Conservation (phyloP, 2,113 vertebrate genomes). For the Elephas maximus region DNA sequence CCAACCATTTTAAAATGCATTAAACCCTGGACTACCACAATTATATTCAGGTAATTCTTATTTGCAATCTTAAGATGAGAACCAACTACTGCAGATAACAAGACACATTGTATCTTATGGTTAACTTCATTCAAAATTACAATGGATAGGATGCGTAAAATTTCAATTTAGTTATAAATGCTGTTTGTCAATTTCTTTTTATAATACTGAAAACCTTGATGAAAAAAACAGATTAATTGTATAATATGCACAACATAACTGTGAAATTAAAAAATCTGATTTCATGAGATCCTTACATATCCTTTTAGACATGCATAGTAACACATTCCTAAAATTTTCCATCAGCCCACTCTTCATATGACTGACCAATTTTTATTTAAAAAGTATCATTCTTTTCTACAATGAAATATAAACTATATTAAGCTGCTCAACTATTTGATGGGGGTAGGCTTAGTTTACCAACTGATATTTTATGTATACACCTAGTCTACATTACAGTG, state of each 20-base stretch:
- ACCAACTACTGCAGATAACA: background rate
- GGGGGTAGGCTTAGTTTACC: background rate
- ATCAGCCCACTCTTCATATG: background rate
- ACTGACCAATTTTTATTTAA: background rate
- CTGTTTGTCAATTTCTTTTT: background rate
- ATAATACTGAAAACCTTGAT: slow-evolving; percentile 23
- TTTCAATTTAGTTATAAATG: slow-evolving; percentile 42
- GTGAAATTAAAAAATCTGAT: slow-evolving; percentile 21
- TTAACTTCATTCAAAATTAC: slow-evolving; percentile 16
- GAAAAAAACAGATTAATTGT: background rate
- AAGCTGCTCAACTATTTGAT: slow-evolving; percentile 41
- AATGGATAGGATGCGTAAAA: background rate
- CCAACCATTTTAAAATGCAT: background rate
- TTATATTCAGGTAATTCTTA: background rate
- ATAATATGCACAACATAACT: slow-evolving; percentile 2
- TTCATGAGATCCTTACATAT: slow-evolving; percentile 5
- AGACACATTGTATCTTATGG: background rate
- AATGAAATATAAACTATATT: slow-evolving; percentile 20
- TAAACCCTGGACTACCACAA: background rate
- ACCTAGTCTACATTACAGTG: background rate
- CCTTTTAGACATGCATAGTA: background rate
- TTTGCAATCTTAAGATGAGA: slow-evolving; percentile 5
- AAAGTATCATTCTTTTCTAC: slow-evolving; percentile 46
- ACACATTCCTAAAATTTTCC: slow-evolving; percentile 37
- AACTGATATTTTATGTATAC: slow-evolving; percentile 29